Evolutionary conservation across 2,797 vertebrate species (phyloP), one percentile per base, ranked within the genome.

Genomic region (Hemibagrus guttatus): DNA sequence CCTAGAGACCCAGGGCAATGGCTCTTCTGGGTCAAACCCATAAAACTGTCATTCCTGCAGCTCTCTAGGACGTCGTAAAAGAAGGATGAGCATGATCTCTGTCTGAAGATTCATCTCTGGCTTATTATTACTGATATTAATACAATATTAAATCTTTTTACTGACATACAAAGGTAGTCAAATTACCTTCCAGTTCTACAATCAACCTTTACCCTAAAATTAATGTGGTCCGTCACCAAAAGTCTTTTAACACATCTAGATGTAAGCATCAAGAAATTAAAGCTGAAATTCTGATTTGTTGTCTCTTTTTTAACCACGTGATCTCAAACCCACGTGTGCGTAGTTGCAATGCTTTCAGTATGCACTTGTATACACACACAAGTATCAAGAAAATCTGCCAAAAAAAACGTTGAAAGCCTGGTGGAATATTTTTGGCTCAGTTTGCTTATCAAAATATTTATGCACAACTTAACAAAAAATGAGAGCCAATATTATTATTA

Each of bases 331-430:
- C 7, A 49, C 6, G 9, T 4, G 3, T 49, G 31, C 19, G 16
- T 26, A 0, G n/a, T 76, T 76, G 14, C 74, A 31, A 76, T 76
- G 54, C 14, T 76, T 75, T 54, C 0, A 13, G n/a, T 52, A 26
- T 9, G 1, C 19, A 42, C 35, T 9, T 0, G 6, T 6, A 4
- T 46, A 8, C 0, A 6, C 6, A 3, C 6, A 42, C 21, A 72
- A 39, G 17, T 21, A 71, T 23, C 19, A 49, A 49, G 42, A 49
- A 74, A 74, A 49, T 69, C 31, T 2, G 66, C 16, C 42, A n/a
- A 46, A 46, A 46, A 46, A 3, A 3, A 46, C 6, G 3, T 46
- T 46, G 42, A 46, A 46, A 46, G 8, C 3, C 3, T 46, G 46
- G 46, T 46, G 1, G 3, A 46, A 46, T 46, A 2, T 46, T 49